Conservation (phyloP, 2,888 invertebrate species). For the Hydraecia micacea region DNA sequence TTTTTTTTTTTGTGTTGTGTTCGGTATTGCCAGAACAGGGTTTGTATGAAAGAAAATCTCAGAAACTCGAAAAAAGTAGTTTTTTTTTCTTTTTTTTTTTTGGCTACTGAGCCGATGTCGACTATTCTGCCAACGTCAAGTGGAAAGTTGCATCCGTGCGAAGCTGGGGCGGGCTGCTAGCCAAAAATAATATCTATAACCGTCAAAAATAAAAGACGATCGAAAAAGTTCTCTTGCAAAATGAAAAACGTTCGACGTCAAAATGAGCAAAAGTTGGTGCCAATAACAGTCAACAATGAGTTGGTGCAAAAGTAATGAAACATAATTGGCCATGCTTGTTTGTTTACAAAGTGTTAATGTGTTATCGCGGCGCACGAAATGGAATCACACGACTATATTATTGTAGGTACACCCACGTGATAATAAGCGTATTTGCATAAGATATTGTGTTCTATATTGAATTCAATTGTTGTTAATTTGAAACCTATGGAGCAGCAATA, state of each 20-base stretch:
- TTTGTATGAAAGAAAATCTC: too few species aligned
- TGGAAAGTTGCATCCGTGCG: too few species aligned
- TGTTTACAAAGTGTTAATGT: slow-evolving; percentile 34
- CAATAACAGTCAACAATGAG: slow-evolving; percentile 21
- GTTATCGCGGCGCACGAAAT: slow-evolving; percentile 35
- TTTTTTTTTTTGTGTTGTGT: too few species aligned
- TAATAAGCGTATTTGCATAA: slow-evolving; percentile 48
- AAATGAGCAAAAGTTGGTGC: slow-evolving; percentile 33
- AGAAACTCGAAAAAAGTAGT: too few species aligned
- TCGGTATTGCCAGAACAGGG: too few species aligned
- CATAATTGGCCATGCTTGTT: slow-evolving; percentile 31
- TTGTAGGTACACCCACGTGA: slow-evolving; percentile 40
- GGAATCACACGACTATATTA: slow-evolving; percentile 51
- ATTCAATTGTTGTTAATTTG: slow-evolving; percentile 37
- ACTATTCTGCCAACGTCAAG: too few species aligned
- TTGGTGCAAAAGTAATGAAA: slow-evolving; percentile 13
- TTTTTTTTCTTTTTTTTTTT: too few species aligned
- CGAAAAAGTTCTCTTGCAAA: not conserved
- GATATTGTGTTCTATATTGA: slow-evolving; percentile 46
- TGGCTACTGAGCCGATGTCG: too few species aligned
- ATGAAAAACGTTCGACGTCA: slow-evolving; percentile 34
- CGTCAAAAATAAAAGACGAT: slow-evolving; percentile 31
- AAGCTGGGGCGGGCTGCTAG: too few species aligned
- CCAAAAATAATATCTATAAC: not conserved
- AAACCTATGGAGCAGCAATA: slow-evolving; percentile 21